phyloP scores from a whole-genome alignment of 2,113 vertebrate species.

The Chaenocephalus aceratus region DNA sequence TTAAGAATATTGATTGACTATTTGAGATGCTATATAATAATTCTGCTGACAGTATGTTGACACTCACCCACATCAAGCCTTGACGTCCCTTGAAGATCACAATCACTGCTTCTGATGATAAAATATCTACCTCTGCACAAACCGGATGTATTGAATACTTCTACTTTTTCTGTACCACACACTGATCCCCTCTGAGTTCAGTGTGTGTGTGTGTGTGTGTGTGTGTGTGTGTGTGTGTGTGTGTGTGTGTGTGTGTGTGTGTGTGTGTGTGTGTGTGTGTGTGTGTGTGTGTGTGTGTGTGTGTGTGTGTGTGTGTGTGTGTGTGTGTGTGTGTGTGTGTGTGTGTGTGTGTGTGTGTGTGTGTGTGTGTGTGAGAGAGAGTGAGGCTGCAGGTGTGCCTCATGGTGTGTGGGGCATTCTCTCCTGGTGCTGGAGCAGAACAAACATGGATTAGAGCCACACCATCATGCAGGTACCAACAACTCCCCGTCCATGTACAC shows the following conservation, averaged over 20 bases:
- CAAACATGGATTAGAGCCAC: slow-evolving; percentile 81
- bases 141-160: slow-evolving; percentile 48
- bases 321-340: no score
- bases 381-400: slow-evolving; percentile 63
- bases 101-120: slow-evolving; percentile 39
- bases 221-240: slow-evolving; percentile 28
- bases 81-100: slow-evolving; percentile 2
- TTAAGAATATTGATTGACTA: background rate
- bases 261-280: slow-evolving; percentile 45
- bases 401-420: slow-evolving; percentile 65
- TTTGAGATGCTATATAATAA: no score
- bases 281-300: slow-evolving; percentile 46
- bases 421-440: slow-evolving; percentile 78
- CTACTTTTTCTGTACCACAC: no score
- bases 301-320: slow-evolving; percentile 33
- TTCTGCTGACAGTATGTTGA: background rate
- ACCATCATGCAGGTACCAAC: slow-evolving; percentile 80
- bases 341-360: no score
- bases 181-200: background rate
- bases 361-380: background rate
- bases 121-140: slow-evolving; percentile 38
- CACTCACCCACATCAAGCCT: background rate
- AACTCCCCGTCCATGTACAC: slow-evolving; percentile 57
- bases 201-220: slow-evolving; percentile 27
- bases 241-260: slow-evolving; percentile 28